Percentiles rank a stretch among this genome's conserved stretches.
Conservation (phyloP, 2,113 vertebrate species). For the Seriola rivoliana region DNA sequence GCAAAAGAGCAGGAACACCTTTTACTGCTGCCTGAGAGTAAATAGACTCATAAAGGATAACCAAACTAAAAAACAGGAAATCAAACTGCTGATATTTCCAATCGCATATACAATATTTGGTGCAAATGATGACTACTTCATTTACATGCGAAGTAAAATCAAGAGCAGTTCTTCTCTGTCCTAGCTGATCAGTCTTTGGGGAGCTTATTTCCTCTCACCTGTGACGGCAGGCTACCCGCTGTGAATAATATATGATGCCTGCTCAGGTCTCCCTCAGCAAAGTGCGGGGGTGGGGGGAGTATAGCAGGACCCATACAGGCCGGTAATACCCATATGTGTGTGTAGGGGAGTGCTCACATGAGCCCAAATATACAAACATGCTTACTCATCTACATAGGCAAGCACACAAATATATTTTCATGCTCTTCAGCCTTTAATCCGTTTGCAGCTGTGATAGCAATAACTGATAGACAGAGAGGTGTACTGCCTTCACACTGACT, state of each 20-base stretch:
- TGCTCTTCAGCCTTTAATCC: constrained; percentile 44
- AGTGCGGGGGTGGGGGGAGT: constrained; percentile 59
- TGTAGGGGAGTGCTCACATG: background rate
- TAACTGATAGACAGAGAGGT: constrained; percentile 90
- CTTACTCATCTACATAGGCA: constrained; percentile 22
- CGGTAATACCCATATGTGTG: constrained; percentile 18
- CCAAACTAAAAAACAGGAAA: background rate
- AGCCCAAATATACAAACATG: constrained; percentile 28
- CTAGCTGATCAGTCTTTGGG: constrained; percentile 62
- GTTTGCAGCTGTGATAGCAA: constrained; percentile 90
- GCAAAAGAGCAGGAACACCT: constrained; percentile 17
- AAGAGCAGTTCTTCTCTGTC: constrained; percentile 37
- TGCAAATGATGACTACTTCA: constrained; percentile 5
- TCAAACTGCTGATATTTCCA: background rate
- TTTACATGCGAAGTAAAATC: background rate
- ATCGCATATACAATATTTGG: background rate
- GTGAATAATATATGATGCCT: constrained; percentile 94
- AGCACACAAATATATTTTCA: constrained; percentile 17
- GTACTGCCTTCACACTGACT: constrained; percentile 77
- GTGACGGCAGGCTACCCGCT: constrained; percentile 82
- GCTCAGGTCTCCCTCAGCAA: constrained; percentile 87
- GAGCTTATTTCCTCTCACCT: constrained; percentile 85
- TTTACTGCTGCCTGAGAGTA: constrained; percentile 7
- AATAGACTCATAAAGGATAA: constrained; percentile 14
- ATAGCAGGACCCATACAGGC: constrained; percentile 55